Percentiles rank a stretch among this genome's conserved stretches.
Conservation (phyloP, 2,113 vertebrate species). For the Scytalopus superciliaris region DNA sequence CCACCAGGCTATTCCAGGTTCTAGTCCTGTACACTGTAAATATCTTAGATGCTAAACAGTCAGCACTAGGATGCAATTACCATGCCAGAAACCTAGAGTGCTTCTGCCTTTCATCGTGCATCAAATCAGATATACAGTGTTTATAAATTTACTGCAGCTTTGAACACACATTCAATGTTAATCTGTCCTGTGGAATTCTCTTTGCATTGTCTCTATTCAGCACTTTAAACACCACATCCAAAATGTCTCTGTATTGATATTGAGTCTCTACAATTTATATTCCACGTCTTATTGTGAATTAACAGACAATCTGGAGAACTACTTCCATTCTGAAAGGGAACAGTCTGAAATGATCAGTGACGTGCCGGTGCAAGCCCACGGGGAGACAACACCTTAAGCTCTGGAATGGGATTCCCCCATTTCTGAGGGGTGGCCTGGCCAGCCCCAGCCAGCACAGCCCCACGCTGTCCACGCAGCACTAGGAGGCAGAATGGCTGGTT, state of each 20-base stretch:
- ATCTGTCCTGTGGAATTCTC: neutral
- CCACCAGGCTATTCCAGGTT: fast-evolving
- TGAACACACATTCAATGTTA: neutral
- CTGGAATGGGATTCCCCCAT: fast-evolving
- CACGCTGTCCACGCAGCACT: fast-evolving
- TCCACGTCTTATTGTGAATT: neutral
- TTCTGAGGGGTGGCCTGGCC: fast-evolving
- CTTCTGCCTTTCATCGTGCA: neutral
- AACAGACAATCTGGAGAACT: neutral
- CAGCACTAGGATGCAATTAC: neutral
- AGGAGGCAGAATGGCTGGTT: fast-evolving
- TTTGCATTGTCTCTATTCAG: neutral
- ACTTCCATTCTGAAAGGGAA: neutral
- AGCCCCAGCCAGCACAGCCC: neutral
- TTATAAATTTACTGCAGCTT: neutral
- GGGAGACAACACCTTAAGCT: fast-evolving
- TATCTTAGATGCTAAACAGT: neutral
- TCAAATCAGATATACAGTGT: neutral
- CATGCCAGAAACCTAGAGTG: fast-evolving
- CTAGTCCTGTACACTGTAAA: neutral
- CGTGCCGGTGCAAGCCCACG: fast-evolving
- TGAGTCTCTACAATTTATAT: neutral
- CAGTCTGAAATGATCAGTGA: neutral
- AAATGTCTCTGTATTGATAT: neutral
- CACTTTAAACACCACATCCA: neutral